Percentiles rank a stretch among this genome's conserved stretches.
These are phyloP conservation scores for Paguma larvata DNA, from an alignment of 2,797 vertebrate genomes.

Conservation along the genomic window DNA sequence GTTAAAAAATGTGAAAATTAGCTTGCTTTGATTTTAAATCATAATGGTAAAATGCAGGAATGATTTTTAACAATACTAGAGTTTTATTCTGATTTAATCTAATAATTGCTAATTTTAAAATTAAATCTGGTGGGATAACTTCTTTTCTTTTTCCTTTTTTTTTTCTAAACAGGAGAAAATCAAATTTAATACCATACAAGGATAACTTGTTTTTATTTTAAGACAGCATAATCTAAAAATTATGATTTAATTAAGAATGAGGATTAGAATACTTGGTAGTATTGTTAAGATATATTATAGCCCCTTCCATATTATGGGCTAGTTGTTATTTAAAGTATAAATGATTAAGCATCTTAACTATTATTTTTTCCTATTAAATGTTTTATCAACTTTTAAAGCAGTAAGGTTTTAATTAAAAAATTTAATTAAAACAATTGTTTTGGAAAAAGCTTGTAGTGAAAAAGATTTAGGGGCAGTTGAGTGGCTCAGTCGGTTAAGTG, in stretches of 20 bases:
- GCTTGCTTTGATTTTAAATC: conserved; percentile 27
- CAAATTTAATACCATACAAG: background rate
- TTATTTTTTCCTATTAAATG: conserved; percentile 23
- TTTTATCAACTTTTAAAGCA: conserved; percentile 52
- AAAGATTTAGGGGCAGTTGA: background rate
- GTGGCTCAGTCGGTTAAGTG: no score
- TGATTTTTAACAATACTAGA: background rate
- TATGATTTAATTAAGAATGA: background rate
- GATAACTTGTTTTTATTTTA: conserved; percentile 53
- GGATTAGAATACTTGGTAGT: conserved; percentile 53
- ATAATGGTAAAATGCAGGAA: conserved; percentile 24
- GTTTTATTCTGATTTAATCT: conserved; percentile 43
- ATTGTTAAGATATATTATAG: conserved; percentile 26
- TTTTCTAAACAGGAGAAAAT: background rate
- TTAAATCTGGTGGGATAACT: background rate
- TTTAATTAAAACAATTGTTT: conserved; percentile 22
- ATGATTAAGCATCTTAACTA: conserved; percentile 6
- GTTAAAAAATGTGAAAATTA: background rate
- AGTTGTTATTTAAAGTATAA: conserved; percentile 49
- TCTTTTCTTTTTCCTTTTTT: background rate
- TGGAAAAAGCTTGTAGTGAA: background rate
- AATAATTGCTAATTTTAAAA: conserved; percentile 27
- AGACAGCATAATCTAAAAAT: conserved; percentile 46
- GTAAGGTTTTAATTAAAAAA: background rate
- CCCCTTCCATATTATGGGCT: background rate